Evolutionary conservation across 2,888 invertebrate species (phyloP).

Genomic region (Stegophylla sp.): DNA sequence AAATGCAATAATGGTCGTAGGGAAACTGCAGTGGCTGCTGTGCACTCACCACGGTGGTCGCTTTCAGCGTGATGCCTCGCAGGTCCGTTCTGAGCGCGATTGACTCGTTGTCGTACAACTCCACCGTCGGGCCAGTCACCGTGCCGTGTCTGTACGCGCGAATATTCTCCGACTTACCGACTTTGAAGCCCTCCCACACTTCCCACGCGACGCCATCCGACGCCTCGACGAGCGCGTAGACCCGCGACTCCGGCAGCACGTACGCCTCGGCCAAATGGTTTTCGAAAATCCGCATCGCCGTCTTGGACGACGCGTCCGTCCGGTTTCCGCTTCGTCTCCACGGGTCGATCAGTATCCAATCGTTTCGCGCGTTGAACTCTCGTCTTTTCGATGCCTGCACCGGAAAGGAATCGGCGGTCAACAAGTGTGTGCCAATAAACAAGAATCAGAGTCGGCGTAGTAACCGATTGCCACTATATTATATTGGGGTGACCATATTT

Average conservation of each 20-base stretch:
- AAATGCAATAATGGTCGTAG: no score
- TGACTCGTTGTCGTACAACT: not conserved
- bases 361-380: conserved; percentile 42
- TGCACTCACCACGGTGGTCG: conserved; percentile 48
- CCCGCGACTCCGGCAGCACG: conserved; percentile 45
- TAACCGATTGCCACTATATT: no score
- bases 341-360: conserved; percentile 50
- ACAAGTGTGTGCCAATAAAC: no score
- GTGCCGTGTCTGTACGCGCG: conserved; percentile 10
- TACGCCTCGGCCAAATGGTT: conserved; percentile 8
- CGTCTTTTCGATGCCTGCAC: conserved; percentile 29
- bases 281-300: conserved; percentile 26
- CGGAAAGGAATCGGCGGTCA: no score
- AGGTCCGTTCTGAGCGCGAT: not conserved
- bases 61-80: conserved; percentile 34
- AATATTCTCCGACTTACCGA: not conserved
- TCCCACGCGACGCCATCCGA: conserved; percentile 11
- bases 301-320: not conserved
- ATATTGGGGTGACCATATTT: no score
- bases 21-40: no score
- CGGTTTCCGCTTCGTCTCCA: not conserved
- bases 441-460: no score
- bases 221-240: not conserved
- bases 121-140: not conserved
- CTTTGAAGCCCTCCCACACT: conserved; percentile 49